These are phyloP conservation scores for Tokudaia tokunoshimensis DNA, from an alignment of 2,797 vertebrate genomes.

Conservation along the genomic window DNA sequence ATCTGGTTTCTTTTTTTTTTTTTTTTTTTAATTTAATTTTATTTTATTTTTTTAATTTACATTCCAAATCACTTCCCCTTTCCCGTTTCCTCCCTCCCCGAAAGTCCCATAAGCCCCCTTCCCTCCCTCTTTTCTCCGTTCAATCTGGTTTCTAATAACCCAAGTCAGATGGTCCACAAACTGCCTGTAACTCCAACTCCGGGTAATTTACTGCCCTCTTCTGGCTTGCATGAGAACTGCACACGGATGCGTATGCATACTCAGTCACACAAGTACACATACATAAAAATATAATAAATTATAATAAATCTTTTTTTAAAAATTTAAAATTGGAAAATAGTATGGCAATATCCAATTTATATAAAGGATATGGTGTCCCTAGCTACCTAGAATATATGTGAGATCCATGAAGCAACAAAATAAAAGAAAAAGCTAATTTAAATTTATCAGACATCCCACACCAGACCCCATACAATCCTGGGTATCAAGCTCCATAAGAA, in stretches of 20 bases:
- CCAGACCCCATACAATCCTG: neutral
- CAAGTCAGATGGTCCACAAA: neutral
- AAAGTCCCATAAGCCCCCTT: too few relatives aligned
- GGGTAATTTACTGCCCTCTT: neutral
- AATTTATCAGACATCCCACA: conserved; percentile 28
- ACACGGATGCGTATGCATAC: neutral
- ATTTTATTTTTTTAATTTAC: too few relatives aligned
- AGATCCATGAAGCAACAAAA: conserved; percentile 9
- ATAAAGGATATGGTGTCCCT: neutral
- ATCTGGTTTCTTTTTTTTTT: too few relatives aligned
- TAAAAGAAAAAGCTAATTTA: neutral
- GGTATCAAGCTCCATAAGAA: neutral
- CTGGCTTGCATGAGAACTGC: neutral
- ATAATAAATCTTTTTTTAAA: neutral
- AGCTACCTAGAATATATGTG: neutral
- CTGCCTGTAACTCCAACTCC: neutral
- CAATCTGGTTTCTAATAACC: neutral
- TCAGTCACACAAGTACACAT: neutral
- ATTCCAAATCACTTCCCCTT: too few relatives aligned
- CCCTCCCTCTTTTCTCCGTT: too few relatives aligned
- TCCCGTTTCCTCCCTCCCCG: too few relatives aligned
- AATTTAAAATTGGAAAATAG: neutral
- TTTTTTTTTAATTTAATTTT: too few relatives aligned
- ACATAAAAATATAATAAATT: neutral
- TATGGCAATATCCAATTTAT: neutral